A percentile compares a stretch with the other conserved stretches of the same genome.
Evolutionary conservation across 92 coral and sea anemone species (phyloP).

Genomic region (Porites divaricata): DNA sequence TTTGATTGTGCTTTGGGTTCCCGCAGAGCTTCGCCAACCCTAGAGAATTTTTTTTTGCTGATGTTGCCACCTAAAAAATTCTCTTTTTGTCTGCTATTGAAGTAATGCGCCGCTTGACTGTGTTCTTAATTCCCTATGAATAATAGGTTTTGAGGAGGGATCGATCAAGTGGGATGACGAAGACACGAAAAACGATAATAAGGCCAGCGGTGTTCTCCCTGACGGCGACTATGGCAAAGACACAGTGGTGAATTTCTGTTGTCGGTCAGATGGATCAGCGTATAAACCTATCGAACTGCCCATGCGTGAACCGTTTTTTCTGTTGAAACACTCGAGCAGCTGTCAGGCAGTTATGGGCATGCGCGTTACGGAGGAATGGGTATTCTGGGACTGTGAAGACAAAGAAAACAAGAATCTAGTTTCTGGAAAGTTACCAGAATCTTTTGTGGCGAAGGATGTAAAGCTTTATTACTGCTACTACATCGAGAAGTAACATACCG

Average conservation of each 20-base stretch:
- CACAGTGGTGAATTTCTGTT: conserved; percentile 46
- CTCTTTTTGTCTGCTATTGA: too few relatives aligned
- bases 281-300: conserved; percentile 41
- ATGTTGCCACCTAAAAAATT: too few relatives aligned
- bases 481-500: background rate
- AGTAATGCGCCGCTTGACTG: too few relatives aligned
- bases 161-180: conserved; percentile 59
- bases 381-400: conserved; percentile 52
- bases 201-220: conserved; percentile 39
- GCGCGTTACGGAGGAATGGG: conserved; percentile 39
- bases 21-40: too few relatives aligned
- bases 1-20: too few relatives aligned
- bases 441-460: conserved; percentile 24
- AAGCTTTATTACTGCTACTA: conserved; percentile 39
- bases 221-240: conserved; percentile 45
- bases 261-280: conserved; percentile 56
- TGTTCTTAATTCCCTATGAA: background rate
- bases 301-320: conserved; percentile 39
- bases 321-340: conserved; percentile 18
- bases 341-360: conserved; percentile 36
- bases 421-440: conserved; percentile 17
- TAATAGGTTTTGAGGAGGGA: conserved; percentile 40
- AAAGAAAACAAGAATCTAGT: conserved; percentile 23
- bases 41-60: too few relatives aligned
- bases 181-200: conserved; percentile 42